A percentile compares a stretch with the other conserved stretches of the same genome.
Conservation (phyloP, 2,113 vertebrate genomes). For the Rhabdornis inornatus region DNA sequence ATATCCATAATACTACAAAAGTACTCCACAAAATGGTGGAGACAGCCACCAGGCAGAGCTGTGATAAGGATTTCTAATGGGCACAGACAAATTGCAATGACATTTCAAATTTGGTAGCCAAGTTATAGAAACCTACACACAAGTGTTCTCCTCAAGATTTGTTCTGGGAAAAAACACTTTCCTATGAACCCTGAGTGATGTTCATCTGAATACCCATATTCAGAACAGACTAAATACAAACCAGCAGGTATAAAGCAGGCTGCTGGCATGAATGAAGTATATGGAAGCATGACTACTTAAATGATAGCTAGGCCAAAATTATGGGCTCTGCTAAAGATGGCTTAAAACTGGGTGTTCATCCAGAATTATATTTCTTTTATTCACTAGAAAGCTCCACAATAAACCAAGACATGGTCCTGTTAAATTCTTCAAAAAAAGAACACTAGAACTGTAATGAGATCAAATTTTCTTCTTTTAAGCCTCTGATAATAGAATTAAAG, state of each 20-base stretch:
- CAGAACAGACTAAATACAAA: neutral
- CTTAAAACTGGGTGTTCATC: neutral
- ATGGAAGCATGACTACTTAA: neutral
- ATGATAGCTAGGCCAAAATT: neutral
- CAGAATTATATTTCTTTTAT: neutral
- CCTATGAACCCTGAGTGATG: neutral
- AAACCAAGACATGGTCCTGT: neutral
- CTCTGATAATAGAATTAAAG: neutral
- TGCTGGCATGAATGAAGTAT: neutral
- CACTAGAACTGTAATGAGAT: neutral
- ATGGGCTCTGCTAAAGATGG: neutral
- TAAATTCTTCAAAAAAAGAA: neutral
- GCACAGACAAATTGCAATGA: neutral
- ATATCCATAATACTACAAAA: neutral
- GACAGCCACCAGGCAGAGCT: neutral
- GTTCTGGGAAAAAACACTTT: neutral
- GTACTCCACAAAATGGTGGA: neutral
- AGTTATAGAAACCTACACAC: neutral
- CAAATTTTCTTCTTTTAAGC: neutral
- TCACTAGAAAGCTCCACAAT: neutral
- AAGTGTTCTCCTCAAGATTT: neutral
- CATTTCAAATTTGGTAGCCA: neutral
- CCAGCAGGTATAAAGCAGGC: neutral
- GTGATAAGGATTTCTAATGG: neutral
- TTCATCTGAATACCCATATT: neutral